phyloP scores from a whole-genome alignment of 2,113 vertebrate species.

The Cacatua alba region DNA sequence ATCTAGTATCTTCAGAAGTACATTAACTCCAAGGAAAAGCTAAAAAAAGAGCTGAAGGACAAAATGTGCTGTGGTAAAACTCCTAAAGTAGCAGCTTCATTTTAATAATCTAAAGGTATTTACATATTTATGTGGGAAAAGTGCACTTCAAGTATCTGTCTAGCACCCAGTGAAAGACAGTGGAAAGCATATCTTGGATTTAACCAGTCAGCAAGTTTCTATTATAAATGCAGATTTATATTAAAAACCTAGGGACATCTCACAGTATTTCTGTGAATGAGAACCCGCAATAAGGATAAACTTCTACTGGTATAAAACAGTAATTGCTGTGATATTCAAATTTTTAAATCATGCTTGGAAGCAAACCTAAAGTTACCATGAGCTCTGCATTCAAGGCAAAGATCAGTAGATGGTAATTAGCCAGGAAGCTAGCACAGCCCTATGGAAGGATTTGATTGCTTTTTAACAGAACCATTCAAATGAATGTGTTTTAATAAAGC shows the following conservation, averaged over 20 bases:
- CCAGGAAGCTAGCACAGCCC: not conserved
- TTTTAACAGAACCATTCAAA: not conserved
- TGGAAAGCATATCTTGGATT: not conserved
- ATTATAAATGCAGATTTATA: not conserved
- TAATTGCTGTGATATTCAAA: slow-evolving; percentile 3
- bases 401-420: not conserved
- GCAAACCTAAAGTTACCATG: not conserved
- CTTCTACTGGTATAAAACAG: not conserved
- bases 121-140: not conserved
- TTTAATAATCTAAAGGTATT: slow-evolving; percentile 18
- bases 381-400: not conserved
- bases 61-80: not conserved
- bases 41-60: not conserved
- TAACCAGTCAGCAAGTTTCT: slow-evolving; percentile 1
- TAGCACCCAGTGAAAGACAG: not conserved
- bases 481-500: not conserved
- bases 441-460: not conserved
- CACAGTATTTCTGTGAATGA: not conserved
- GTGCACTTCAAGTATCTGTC: not conserved
- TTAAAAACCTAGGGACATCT: not conserved
- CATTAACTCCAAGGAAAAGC: not conserved
- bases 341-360: not conserved
- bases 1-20: not conserved
- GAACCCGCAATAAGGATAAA: not conserved
- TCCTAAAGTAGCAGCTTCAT: not conserved